phyloP scores from a whole-genome alignment of 1,140 invertebrate species.

The Holotrichia oblita region DNA sequence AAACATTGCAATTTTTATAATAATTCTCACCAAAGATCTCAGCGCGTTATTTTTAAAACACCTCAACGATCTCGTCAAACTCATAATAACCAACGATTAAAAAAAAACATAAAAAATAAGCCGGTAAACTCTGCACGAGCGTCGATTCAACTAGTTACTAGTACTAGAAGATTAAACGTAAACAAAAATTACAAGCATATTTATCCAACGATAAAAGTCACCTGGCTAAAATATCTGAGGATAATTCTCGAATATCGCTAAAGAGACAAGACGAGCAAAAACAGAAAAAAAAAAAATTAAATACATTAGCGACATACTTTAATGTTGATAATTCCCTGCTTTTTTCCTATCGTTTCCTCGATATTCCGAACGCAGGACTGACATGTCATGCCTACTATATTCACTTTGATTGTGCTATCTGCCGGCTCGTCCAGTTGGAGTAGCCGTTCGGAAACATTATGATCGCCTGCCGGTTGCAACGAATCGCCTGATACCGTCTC shows the following conservation, averaged over 20 bases:
- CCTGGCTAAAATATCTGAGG: too few species aligned
- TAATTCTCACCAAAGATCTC: conserved; percentile 28
- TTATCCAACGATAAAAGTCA: neutral
- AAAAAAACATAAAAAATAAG: conserved; percentile 7
- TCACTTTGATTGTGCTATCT: conserved; percentile 57
- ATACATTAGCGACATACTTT: conserved; percentile 65
- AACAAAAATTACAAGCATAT: neutral
- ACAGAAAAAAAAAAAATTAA: neutral
- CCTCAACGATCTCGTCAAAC: conserved; percentile 2
- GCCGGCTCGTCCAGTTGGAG: neutral
- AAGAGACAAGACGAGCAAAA: neutral
- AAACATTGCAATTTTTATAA: too few species aligned
- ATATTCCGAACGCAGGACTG: conserved; percentile 83
- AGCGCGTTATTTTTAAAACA: neutral
- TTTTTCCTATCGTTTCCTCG: conserved; percentile 68
- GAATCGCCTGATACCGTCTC: conserved; percentile 40
- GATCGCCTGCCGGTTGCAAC: conserved; percentile 47
- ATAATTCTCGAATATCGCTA: too few species aligned
- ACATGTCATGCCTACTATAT: conserved; percentile 85
- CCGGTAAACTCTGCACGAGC: neutral
- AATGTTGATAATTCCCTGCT: conserved; percentile 70
- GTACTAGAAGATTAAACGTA: neutral
- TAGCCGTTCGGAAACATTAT: neutral
- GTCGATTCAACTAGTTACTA: too few species aligned
- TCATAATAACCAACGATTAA: neutral